phyloP scores from a whole-genome alignment of 1,140 invertebrate species.

The Drosophila gunungcola region DNA sequence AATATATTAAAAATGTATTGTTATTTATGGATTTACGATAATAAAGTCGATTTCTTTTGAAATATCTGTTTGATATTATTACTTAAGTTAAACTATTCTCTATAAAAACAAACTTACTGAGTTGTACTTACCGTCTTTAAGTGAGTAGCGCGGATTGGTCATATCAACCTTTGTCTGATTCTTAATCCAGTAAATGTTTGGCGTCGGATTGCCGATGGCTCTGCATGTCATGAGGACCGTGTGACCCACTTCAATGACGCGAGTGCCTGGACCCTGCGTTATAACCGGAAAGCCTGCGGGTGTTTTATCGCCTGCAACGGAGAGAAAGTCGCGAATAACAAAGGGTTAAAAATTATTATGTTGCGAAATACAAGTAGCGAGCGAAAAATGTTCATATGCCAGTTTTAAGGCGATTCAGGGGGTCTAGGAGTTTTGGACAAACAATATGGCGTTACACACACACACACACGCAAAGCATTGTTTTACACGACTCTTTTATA shows the following conservation, averaged over 20 bases:
- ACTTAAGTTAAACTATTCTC: no score
- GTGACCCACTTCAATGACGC: constrained; percentile 98
- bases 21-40: no score
- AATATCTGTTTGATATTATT: no score
- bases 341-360: constrained; percentile 75
- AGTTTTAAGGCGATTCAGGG: constrained; percentile 13
- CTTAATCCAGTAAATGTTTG: constrained; percentile 96
- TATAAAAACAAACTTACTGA: not conserved
- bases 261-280: constrained; percentile 90
- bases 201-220: constrained; percentile 93
- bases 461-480: constrained; percentile 61
- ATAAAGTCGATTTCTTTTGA: no score
- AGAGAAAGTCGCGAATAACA: constrained; percentile 36
- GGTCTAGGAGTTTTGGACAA: constrained; percentile 58
- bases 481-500: constrained; percentile 81
- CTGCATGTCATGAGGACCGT: constrained; percentile 94
- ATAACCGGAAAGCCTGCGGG: constrained; percentile 97
- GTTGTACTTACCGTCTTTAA: constrained; percentile 90
- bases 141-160: constrained; percentile 92
- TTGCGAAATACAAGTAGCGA: constrained; percentile 44
- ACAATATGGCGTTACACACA: constrained; percentile 63
- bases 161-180: constrained; percentile 95
- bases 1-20: no score
- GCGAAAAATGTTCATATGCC: constrained; percentile 35
- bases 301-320: constrained; percentile 90